Conservation (phyloP, 2,113 vertebrate genomes). For the Fregata magnificens region DNA sequence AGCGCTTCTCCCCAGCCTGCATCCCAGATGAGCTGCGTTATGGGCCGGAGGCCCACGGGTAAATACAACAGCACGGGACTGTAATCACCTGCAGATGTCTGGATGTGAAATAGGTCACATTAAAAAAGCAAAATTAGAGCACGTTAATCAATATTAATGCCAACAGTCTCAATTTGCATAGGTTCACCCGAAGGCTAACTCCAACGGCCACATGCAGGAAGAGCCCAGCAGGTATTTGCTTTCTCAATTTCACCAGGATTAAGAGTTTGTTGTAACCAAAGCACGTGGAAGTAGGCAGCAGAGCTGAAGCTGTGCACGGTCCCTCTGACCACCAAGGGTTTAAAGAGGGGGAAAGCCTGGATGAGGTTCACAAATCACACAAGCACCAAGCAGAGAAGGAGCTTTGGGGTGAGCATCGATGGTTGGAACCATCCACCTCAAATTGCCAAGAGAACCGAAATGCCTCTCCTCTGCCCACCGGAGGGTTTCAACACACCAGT, state of each 20-base stretch:
- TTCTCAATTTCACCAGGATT: rapidly evolving
- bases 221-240: neutral
- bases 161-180: no score
- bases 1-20: neutral
- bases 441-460: rapidly evolving
- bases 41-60: neutral
- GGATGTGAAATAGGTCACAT: neutral
- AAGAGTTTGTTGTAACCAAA: neutral
- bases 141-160: rapidly evolving
- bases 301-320: neutral
- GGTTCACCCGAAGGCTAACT: neutral
- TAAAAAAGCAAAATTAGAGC: neutral
- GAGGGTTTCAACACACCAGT: rapidly evolving
- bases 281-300: neutral
- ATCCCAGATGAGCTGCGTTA: rapidly evolving
- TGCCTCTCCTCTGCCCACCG: rapidly evolving
- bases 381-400: neutral
- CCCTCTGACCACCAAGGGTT: neutral
- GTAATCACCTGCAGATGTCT: neutral
- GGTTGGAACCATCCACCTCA: neutral
- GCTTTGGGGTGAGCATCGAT: rapidly evolving
- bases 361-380: neutral
- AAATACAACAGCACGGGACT: neutral
- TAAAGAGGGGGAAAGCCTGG: neutral
- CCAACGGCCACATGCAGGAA: rapidly evolving